phyloP scores from a whole-genome alignment of 2,888 invertebrate species.

The Sphaerophoria rueppellii region DNA sequence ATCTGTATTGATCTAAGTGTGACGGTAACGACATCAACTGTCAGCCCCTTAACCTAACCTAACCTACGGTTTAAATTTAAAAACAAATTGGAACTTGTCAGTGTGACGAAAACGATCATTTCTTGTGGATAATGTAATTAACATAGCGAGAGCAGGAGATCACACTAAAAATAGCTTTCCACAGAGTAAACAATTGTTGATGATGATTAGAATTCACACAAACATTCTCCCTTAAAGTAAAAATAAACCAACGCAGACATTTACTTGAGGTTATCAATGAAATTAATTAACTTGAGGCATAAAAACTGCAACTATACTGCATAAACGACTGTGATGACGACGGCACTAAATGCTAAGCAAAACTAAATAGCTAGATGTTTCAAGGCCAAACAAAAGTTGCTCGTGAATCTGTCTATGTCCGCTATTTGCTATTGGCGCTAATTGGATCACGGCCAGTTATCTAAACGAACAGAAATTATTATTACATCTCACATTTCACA shows the following conservation, averaged over 20 bases:
- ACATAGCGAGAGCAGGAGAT: background rate
- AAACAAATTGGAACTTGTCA: too few species aligned
- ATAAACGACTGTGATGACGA: background rate
- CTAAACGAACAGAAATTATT: conserved; percentile 37
- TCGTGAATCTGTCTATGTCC: conserved; percentile 1
- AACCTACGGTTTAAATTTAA: too few species aligned
- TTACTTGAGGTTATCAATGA: conserved; percentile 16
- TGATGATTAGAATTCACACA: background rate
- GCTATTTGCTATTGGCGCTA: conserved; percentile 28
- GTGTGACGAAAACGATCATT: too few species aligned
- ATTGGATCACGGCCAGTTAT: conserved; percentile 63
- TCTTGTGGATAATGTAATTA: background rate
- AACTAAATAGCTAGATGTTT: conserved; percentile 29
- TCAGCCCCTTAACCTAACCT: too few species aligned
- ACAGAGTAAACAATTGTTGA: background rate
- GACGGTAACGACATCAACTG: too few species aligned
- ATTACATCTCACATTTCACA: conserved; percentile 17
- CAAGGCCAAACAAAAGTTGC: conserved; percentile 64
- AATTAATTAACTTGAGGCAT: background rate
- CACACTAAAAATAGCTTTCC: background rate
- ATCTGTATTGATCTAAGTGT: too few species aligned
- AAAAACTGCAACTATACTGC: conserved; percentile 3
- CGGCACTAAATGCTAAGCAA: background rate
- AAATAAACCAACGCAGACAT: background rate
- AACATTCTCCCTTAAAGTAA: background rate